Conservation (phyloP, 2,888 invertebrate species). For the Eustalomyia histrio region DNA sequence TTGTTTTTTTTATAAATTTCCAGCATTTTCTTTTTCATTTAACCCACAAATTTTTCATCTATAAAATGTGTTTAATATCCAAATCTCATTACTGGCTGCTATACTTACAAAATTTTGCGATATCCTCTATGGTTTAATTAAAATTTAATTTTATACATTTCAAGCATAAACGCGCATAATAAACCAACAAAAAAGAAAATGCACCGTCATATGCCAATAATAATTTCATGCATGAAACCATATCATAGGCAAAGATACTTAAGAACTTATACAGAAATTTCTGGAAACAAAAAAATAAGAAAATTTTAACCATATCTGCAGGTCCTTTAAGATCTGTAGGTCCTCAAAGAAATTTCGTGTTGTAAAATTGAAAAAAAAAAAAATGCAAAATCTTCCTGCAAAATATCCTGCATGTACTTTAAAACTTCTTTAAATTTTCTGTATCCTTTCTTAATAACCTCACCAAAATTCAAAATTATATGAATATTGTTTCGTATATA, state of each 20-base stretch:
- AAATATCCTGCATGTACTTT: too few species aligned
- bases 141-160: slow-evolving; percentile 40
- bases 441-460: too few species aligned
- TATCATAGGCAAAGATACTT: background rate
- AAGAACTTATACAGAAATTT: background rate
- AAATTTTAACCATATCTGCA: too few species aligned
- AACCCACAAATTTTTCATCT: background rate
- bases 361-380: too few species aligned
- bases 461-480: too few species aligned
- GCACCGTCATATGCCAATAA: background rate
- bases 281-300: too few species aligned
- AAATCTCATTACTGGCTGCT: background rate
- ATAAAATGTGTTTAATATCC: background rate
- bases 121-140: slow-evolving; percentile 52
- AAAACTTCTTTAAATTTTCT: too few species aligned
- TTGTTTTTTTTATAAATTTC: too few species aligned
- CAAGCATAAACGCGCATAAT: slow-evolving; percentile 8
- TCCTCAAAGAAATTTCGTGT: too few species aligned
- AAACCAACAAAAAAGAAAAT: slow-evolving; percentile 26
- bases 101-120: background rate
- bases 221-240: background rate
- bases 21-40: background rate
- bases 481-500: background rate
- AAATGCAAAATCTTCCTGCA: too few species aligned
- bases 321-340: too few species aligned